phyloP scores from a whole-genome alignment of 2,888 invertebrate genomes.

The Chrysina gloriosa region DNA sequence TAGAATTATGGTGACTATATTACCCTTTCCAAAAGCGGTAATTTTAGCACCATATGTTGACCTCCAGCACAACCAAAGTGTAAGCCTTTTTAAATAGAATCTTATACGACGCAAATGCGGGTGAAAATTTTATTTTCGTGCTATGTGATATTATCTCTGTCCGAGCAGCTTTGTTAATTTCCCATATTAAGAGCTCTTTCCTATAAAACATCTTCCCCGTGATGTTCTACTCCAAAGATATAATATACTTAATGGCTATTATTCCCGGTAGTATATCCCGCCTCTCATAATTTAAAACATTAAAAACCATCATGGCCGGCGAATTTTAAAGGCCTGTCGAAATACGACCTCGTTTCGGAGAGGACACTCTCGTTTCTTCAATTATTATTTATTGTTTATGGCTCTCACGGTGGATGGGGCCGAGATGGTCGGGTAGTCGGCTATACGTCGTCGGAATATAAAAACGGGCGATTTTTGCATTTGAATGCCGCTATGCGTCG shows the following conservation, averaged over 20 bases:
- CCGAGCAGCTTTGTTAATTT: too few species aligned
- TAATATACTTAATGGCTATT: neutral
- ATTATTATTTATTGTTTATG: conserved; percentile 36
- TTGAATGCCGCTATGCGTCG: conserved; percentile 20
- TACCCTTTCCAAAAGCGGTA: too few species aligned
- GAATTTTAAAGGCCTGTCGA: neutral
- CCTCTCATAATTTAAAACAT: neutral
- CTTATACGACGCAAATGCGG: too few species aligned
- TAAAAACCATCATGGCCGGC: neutral
- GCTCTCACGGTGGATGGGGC: conserved; percentile 12
- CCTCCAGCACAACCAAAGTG: too few species aligned
- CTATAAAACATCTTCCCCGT: neutral
- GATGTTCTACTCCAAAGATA: too few species aligned
- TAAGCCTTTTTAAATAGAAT: too few species aligned
- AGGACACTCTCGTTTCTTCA: conserved; percentile 3
- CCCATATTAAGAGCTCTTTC: too few species aligned
- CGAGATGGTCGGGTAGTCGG: neutral
- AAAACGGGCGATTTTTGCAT: conserved; percentile 31
- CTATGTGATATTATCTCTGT: too few species aligned
- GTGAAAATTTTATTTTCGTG: too few species aligned
- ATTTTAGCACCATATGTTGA: too few species aligned
- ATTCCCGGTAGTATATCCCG: neutral
- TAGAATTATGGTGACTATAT: too few species aligned
- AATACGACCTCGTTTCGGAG: conserved; percentile 6
- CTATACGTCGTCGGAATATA: conserved; percentile 24